These are phyloP conservation scores for Incurvaria masculella DNA, from an alignment of 2,888 invertebrate genomes.

Conservation along the genomic window DNA sequence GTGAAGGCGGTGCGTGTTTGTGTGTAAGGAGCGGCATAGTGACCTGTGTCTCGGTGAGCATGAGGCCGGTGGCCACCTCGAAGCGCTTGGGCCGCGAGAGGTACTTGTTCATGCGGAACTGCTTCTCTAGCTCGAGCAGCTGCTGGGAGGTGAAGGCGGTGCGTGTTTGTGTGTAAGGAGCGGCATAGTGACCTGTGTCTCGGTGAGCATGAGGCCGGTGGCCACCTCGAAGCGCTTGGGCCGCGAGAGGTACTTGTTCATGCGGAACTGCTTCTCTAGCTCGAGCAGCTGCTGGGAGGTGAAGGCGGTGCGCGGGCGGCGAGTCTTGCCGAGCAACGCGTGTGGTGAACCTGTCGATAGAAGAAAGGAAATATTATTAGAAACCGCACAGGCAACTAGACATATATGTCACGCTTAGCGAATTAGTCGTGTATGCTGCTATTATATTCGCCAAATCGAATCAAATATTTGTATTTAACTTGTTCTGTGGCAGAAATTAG, in stretches of 20 bases:
- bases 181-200: conserved; percentile 79
- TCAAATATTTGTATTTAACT: too few species aligned
- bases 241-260: conserved; percentile 97
- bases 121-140: conserved; percentile 94
- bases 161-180: conserved; percentile 51
- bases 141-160: conserved; percentile 99
- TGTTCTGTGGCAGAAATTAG: too few species aligned
- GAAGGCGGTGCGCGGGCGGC: conserved; percentile 94
- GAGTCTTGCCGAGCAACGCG: conserved; percentile 56
- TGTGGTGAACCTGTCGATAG: conserved; percentile 56
- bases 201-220: conserved; percentile 94
- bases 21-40: conserved; percentile 17
- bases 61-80: conserved; percentile 96
- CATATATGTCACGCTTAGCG: too few species aligned
- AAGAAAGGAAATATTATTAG: too few species aligned
- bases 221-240: conserved; percentile 99
- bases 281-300: conserved; percentile 97
- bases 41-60: conserved; percentile 98
- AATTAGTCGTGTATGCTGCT: too few species aligned
- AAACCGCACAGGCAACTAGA: too few species aligned
- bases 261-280: conserved; percentile 96
- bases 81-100: conserved; percentile 96
- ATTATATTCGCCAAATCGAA: neutral
- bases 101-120: conserved; percentile 99
- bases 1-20: conserved; percentile 92